Evolutionary conservation across 2,113 vertebrate genomes (phyloP).

Genomic region (Paradoxurus hermaphroditus): DNA sequence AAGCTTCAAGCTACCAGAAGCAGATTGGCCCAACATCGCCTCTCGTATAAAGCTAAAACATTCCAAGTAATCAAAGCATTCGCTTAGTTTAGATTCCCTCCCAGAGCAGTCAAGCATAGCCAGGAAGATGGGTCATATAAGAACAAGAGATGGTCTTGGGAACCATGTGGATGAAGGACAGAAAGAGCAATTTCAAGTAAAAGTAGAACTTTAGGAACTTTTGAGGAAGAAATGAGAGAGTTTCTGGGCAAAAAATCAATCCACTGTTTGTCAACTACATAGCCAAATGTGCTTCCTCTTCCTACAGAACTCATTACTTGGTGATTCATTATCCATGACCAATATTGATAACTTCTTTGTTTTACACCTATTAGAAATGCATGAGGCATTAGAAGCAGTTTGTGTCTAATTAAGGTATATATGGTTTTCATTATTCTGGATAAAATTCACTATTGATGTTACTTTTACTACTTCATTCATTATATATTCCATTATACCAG

Average conservation of each 20-base stretch:
- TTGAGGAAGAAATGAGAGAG: neutral
- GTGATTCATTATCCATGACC: neutral
- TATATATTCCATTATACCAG: neutral
- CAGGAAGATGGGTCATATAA: neutral
- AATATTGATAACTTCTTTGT: neutral
- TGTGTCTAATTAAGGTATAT: neutral
- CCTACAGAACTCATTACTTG: neutral
- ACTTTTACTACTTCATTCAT: neutral
- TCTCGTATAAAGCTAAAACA: neutral
- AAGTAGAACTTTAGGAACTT: neutral
- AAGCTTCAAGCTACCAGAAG: neutral
- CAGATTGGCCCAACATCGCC: neutral
- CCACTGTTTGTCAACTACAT: neutral
- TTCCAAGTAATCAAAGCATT: neutral
- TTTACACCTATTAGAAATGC: neutral
- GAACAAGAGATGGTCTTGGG: neutral
- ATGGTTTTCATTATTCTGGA: neutral
- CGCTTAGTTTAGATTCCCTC: neutral
- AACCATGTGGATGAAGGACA: neutral
- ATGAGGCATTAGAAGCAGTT: neutral
- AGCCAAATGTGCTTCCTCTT: neutral
- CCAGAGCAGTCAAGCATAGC: neutral
- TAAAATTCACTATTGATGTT: neutral
- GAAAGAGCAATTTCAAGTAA: neutral
- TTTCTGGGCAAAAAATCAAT: neutral